phyloP scores from a whole-genome alignment of 2,797 vertebrate genomes.

The Poeciliopsis gracilis region DNA sequence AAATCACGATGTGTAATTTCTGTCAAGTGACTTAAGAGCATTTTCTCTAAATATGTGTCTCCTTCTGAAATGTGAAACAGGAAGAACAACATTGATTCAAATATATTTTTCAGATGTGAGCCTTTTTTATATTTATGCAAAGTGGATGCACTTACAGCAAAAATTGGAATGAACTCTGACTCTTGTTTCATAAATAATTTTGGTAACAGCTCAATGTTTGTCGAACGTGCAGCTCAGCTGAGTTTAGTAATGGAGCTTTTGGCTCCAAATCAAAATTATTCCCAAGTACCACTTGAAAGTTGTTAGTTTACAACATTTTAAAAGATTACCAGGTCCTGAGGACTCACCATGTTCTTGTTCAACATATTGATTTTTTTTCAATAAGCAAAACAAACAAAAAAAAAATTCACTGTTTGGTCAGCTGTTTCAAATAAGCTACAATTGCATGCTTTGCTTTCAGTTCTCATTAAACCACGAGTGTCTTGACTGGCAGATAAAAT shows the following conservation, averaged over 20 bases:
- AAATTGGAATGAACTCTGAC: neutral
- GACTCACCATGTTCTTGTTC: neutral
- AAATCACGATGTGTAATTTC: neutral
- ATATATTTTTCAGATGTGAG: neutral
- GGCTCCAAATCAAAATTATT: neutral
- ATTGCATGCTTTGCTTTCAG: neutral
- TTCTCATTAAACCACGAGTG: neutral
- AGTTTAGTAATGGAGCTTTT: neutral
- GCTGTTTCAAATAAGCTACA: neutral
- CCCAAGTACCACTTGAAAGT: neutral
- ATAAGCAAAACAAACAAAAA: neutral
- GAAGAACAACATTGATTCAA: constrained; percentile 12
- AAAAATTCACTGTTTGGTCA: neutral
- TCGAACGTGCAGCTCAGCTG: neutral
- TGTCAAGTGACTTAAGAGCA: neutral
- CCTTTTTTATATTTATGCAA: neutral
- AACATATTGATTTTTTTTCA: neutral
- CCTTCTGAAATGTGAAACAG: constrained; percentile 25
- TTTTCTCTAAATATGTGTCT: constrained; percentile 4
- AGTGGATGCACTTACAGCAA: neutral
- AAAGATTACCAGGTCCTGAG: neutral
- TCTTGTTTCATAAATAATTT: neutral
- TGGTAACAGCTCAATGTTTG: neutral
- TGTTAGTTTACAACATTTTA: neutral
- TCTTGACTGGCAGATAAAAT: neutral